Base-by-base conservation (phyloP, 2,888 invertebrate genomes). In the Punctoribates punctum region DNA sequence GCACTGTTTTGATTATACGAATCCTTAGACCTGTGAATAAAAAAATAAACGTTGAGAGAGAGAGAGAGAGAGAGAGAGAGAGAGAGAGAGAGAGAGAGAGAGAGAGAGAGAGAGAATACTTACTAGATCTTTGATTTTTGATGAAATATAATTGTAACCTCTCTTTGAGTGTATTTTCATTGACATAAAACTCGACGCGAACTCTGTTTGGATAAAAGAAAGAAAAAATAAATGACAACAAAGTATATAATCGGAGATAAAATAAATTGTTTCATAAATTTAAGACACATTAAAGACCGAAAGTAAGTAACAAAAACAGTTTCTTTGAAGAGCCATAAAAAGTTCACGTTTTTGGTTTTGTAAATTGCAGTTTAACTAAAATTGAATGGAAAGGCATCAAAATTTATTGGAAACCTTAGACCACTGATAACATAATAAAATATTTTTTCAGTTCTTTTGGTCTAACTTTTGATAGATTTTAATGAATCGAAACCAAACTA, bases 51-150 rank as follows among this genome's bases (percentile, higher is more conserved):
- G 11, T 34, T 8, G 8, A 34, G 34, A 34, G 34, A 38, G 38
- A 75, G n/a, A 20, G 5, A 25, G 23, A 73, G 6, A 34, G 54
- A 73, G 23, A 73, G 6, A 34, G 54, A 73, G 8, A 34, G 34
- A 34, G 34, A 38, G 38, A 75, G n/a, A 20, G 5, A 25, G 23
- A 73, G 6, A 34, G 54, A 73, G 8, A 34, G 34, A 34, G 34
- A 38, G 38, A 75, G n/a, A 20, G 5, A 25, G 23, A 73, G 6
- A 34, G 54, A 73, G 51, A 54, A 73, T 42, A 93, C 96, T 95
- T 87, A 97, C 97, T 98, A 86, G 96, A 96, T 88, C 95, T 90
- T 88, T 97, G 96, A 87, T 98, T 98, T 87, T 98, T 97, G 87
- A 98, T 94, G 88, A 98, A 98, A 88, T 97, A 98, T 82, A 97